Base-by-base conservation (phyloP, 2,888 invertebrate species). In the Lathronympha strigana region DNA sequence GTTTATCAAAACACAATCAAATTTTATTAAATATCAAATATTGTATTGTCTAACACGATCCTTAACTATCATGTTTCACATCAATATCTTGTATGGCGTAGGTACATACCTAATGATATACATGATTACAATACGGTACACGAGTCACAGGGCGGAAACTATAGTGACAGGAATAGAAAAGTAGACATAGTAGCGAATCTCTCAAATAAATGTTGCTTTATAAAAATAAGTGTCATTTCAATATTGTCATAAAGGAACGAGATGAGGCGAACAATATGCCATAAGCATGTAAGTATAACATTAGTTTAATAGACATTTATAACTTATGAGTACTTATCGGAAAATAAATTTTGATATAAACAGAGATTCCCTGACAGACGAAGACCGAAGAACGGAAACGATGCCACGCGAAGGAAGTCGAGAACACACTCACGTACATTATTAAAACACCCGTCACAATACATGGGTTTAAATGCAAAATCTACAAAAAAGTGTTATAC, bases 31-130 rank as follows among this genome's bases (percentile, higher is more conserved):
- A 91, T 92, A 92, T 91, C 90, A 92, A 91, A 92, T 92, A 92
- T 86, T 90, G 92, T 92, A 92, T 92, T 92, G 92, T 92, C 92
- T 92, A 92, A 92, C 92, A 92, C 92, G 90, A 92, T 89, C 86
- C 89, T 90, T 92, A 90, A 84, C 87, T 90, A 88, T 88, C 86
- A 90, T 90, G 88, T 88, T 90, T 88, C 88, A 90, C 89, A 90
- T 89, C 88, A 90, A 91, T 89, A 88, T 88, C 76, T 81, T 80
- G 80, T 83, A 82, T 87, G 84, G 79, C 78, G 78, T 86, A 79
- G 83, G 83, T 63, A 62, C 62, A 40, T 63, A 63, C 80, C 81
- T 84, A 82, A 79, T 64, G 64, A 64, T 64, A 63, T 85, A 87
- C 80, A 87, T 78, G 84, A 82, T 86, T 89, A 90, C 83, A 83